Conservation (phyloP, 2,797 vertebrate species). For the Scarus forsteni region DNA sequence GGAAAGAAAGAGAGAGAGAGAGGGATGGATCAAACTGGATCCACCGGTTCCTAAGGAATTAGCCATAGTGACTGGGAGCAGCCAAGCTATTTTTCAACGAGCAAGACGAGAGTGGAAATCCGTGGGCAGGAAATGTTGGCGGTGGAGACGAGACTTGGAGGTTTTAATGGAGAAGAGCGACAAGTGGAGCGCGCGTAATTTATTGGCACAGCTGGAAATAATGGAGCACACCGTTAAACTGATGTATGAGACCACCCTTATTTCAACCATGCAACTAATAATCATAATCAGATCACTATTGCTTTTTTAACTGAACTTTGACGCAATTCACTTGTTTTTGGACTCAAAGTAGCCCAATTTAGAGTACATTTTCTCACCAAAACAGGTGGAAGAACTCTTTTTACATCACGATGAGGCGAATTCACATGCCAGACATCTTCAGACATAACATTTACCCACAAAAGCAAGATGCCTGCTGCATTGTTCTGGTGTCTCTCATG, state of each 20-base stretch:
- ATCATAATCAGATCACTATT: background rate
- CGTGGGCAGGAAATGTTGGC: constrained; percentile 65
- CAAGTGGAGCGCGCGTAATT: background rate
- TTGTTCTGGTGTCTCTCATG: constrained; percentile 26
- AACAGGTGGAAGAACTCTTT: background rate
- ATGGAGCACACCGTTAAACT: constrained; percentile 9
- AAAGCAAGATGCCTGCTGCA: constrained; percentile 23
- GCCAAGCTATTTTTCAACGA: constrained; percentile 77
- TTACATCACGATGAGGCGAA: constrained; percentile 3
- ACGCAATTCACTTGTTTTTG: constrained; percentile 38
- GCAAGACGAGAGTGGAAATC: constrained; percentile 76
- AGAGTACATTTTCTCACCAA: background rate
- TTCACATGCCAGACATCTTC: constrained; percentile 50
- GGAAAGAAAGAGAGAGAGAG: constrained; percentile 88
- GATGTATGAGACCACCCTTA: background rate
- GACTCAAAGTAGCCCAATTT: background rate
- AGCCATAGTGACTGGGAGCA: constrained; percentile 85
- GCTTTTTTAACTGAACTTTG: constrained; percentile 12
- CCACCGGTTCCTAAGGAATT: constrained; percentile 98
- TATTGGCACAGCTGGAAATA: constrained; percentile 13
- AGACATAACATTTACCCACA: constrained; percentile 32
- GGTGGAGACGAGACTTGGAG: constrained; percentile 53
- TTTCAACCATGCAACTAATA: background rate
- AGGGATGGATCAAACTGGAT: constrained; percentile 96
- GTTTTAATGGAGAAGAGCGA: constrained; percentile 40